Base-by-base conservation (phyloP, 2,113 vertebrate species). In the Brachypteracias leptosomus region DNA sequence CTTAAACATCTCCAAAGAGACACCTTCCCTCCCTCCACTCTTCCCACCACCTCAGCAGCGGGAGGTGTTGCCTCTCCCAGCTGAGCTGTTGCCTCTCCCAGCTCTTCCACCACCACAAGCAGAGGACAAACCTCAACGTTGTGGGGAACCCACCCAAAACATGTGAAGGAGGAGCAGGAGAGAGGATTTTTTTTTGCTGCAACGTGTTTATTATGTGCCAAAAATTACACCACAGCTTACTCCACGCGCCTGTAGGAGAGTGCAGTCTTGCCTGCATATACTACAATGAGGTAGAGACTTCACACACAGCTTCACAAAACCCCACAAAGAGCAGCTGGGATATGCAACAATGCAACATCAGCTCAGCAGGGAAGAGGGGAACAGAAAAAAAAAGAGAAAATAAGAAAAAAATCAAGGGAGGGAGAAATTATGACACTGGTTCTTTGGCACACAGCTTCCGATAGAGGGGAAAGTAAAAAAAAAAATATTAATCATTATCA, bases 181-280 rank as follows among this genome's bases (percentile, higher is more conserved):
- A 44, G 13, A 18, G 8, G 18, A 10, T 3, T 3, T 67, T 98
- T 99, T 96, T 96, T 98, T 99, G 99, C 99, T 99, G 99, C 98
- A 99, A 99, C 99, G 99, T 99, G 99, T 99, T 99, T 99, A 99
- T 99, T 98, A 98, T 99, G 99, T 99, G 99, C 99, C 99, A 98
- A 98, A 97, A 98, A 98, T 97, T 97, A 98, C 97, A 98, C 97
- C 97, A 99, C 99, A 99, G 98, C 98, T 97, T 98, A 99, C 98
- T 99, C 99, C 99, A 99, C 99, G 97, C 99, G 92, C 98, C 98
- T 98, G 98, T 98, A 99, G 98, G 98, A 98, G 98, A 98, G 98
- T 97, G 98, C 99, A 99, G 98, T 98, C 98, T 99, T 98, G 98
- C 98, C 98, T 98, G 99, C 98, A 98, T 98, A 99, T 98, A 99